Evolutionary conservation across 1,140 invertebrate species (phyloP).

Genomic region (Conopomorpha cramerella): DNA sequence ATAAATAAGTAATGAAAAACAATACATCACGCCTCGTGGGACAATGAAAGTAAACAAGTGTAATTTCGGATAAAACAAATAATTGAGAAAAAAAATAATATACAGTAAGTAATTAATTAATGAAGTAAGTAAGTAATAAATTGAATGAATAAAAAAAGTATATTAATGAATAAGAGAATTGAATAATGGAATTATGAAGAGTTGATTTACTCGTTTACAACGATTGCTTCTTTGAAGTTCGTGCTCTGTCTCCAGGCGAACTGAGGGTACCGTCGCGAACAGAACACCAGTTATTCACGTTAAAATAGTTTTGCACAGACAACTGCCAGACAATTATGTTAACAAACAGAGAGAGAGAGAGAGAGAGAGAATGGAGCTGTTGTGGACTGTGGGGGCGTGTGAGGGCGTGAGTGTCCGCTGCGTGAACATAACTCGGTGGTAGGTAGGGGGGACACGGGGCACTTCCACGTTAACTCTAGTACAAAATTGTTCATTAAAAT

Average conservation of each 20-base stretch:
- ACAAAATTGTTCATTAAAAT: too few species aligned
- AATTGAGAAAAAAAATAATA: slow-evolving; percentile 18
- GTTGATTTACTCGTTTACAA: slow-evolving; percentile 63
- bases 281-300: slow-evolving; percentile 48
- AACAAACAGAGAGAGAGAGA: too few species aligned
- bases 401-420: too few species aligned
- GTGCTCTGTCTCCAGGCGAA: slow-evolving; percentile 93
- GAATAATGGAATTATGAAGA: slow-evolving; percentile 45
- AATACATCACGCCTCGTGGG: too few species aligned
- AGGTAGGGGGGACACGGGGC: too few species aligned
- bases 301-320: slow-evolving; percentile 28
- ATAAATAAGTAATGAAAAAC: slow-evolving; percentile 24
- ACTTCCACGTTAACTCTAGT: too few species aligned
- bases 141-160: slow-evolving; percentile 35
- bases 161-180: slow-evolving; percentile 37
- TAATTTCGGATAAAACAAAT: slow-evolving; percentile 6
- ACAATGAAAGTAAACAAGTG: too few species aligned
- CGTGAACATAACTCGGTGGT: too few species aligned
- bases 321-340: too few species aligned
- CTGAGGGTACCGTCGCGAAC: slow-evolving; percentile 67
- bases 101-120: too few species aligned
- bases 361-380: too few species aligned
- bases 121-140: slow-evolving; percentile 43
- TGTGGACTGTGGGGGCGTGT: too few species aligned
- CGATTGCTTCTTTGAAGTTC: slow-evolving; percentile 93